Evolutionary conservation across 2,113 vertebrate genomes (phyloP), one percentile per base, ranked within the genome.

Genomic region (Choloepus hoffmanni): DNA sequence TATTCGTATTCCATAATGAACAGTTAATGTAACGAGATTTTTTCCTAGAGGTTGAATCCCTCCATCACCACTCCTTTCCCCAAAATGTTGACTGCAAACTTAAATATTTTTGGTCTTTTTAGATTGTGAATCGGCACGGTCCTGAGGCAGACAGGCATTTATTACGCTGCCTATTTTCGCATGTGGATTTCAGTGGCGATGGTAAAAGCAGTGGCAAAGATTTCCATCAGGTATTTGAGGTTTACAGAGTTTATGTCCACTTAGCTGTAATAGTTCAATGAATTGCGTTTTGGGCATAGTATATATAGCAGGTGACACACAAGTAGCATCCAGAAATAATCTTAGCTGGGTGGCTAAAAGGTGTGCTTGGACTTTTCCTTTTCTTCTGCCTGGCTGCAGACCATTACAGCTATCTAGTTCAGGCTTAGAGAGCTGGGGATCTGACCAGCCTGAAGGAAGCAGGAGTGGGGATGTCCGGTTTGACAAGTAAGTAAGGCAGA

Each of bases 121-220:
- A 99, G 99, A 99, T 99, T 99, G 99, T 99, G 97, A 99, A 99
- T 99, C 99, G 99, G 99, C 99, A 99, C 99, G 99, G 99, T 98
- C 99, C 99, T 95, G 99, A 99, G 99, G 99, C 99, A 99, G 99
- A 99, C 99, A 99, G 99, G 99, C 99, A 99, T 99, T 99, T 99
- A 98, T 98, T 99, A 99, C 99, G 99, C 99, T 99, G 99, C 99
- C 99, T 99, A 98, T 99, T 99, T 99, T 99, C 99, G 96, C 99
- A 99, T 98, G 99, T 99, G 99, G 99, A 99, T 99, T 99, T 99
- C 98, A 99, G 99, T 99, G 99, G 99, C 99, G 99, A 99, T 99
- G 99, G 99, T 99, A 99, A 99, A 99, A 99, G 99, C 98, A 99
- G 99, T 98, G 99, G 99, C 98, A 99, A 99, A 99, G 99, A 99